Conservation (phyloP, 2,113 vertebrate species). For the Chloropsis hardwickii region DNA sequence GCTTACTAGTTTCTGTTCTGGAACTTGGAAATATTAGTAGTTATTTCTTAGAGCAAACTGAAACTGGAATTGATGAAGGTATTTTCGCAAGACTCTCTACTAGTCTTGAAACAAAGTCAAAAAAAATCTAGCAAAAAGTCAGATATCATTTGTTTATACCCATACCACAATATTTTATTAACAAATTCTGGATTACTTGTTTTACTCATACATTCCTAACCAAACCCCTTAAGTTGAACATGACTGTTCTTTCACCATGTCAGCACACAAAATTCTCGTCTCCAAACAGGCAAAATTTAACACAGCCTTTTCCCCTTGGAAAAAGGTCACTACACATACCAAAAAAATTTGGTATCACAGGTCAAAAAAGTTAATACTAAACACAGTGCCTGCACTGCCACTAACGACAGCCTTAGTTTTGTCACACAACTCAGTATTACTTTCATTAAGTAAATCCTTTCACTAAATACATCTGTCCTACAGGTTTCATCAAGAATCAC, state of each 20-base stretch:
- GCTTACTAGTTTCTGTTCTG: not conserved
- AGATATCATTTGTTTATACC: not conserved
- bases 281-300: not conserved
- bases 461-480: not conserved
- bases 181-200: not conserved
- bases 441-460: not conserved
- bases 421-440: not conserved
- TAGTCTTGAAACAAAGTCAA: not conserved
- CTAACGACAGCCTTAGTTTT: not conserved
- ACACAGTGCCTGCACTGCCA: not conserved
- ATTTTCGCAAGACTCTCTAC: not conserved
- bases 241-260: not conserved
- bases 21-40: not conserved
- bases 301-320: not conserved
- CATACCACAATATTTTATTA: not conserved
- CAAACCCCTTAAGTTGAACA: not conserved
- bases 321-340: not conserved
- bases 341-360: not conserved
- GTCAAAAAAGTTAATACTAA: not conserved
- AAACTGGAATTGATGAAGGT: not conserved
- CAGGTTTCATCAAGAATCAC: not conserved
- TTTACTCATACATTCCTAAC: slow-evolving; percentile 28
- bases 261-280: not conserved
- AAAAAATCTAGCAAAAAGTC: not conserved
- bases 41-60: not conserved